Evolutionary conservation across 2,113 vertebrate species (phyloP).

Genomic region (Myxocyprinus asiaticus): DNA sequence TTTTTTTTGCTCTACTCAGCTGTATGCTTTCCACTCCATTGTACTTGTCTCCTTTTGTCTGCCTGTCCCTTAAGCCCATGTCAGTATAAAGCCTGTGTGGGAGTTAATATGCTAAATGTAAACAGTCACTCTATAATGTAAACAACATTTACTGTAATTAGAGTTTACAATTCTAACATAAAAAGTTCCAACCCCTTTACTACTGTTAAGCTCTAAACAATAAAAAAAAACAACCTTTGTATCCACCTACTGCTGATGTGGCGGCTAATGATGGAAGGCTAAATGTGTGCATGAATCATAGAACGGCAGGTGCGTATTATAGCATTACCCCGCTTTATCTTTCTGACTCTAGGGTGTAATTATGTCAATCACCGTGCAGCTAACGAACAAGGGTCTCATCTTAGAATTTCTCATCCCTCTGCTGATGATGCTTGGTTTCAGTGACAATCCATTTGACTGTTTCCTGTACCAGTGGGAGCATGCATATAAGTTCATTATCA

Average conservation of each 20-base stretch:
- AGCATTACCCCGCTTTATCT: conserved; percentile 59
- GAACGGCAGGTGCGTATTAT: conserved; percentile 55
- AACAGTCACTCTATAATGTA: conserved; percentile 4
- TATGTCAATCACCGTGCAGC: conserved; percentile 63
- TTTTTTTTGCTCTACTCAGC: no score
- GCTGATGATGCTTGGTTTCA: conserved; percentile 61
- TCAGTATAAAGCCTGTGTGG: background rate
- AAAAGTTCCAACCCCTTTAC: background rate
- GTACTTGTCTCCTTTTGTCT: background rate
- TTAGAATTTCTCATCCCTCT: conserved; percentile 56
- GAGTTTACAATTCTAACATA: conserved; percentile 18
- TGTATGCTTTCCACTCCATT: no score
- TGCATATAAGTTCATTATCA: conserved; percentile 54
- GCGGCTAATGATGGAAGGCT: conserved; percentile 49
- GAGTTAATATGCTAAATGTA: background rate
- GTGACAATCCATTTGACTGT: conserved; percentile 52
- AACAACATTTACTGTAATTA: conserved; percentile 35
- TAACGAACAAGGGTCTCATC: conserved; percentile 65
- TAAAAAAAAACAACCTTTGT: conserved; percentile 41
- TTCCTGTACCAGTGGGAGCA: conserved; percentile 50
- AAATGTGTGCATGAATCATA: conserved; percentile 58
- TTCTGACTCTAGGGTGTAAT: conserved; percentile 64
- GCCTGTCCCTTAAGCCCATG: conserved; percentile 1
- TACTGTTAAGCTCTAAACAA: conserved; percentile 4
- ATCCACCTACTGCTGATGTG: conserved; percentile 33